Conservation (phyloP, 1,140 invertebrate genomes). For the Saccostrea cuccullata region DNA sequence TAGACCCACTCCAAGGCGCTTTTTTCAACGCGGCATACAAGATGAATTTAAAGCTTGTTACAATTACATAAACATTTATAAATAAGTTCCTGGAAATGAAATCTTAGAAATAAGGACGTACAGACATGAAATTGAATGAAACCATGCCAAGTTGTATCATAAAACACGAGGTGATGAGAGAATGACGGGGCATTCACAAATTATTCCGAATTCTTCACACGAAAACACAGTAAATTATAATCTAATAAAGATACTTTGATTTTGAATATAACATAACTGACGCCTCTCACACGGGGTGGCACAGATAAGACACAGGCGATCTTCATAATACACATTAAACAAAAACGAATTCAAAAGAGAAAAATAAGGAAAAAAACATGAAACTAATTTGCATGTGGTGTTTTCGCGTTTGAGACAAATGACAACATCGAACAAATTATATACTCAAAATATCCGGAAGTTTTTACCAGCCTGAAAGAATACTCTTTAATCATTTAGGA, state of each 20-base stretch:
- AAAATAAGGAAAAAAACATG: too few relatives aligned
- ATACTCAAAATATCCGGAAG: too few relatives aligned
- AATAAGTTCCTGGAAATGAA: constrained; percentile 25
- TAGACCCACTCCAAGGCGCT: constrained; percentile 2
- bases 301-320: too few relatives aligned
- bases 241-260: constrained; percentile 32
- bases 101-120: constrained; percentile 28
- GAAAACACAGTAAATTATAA: constrained; percentile 8
- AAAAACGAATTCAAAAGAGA: too few relatives aligned
- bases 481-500: too few relatives aligned
- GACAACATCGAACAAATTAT: too few relatives aligned
- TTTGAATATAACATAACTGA: neutral
- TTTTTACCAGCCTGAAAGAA: too few relatives aligned
- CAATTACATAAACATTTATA: constrained; percentile 33
- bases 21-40: neutral
- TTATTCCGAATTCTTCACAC: neutral
- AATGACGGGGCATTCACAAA: neutral
- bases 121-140: neutral
- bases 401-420: too few relatives aligned
- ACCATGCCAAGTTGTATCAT: constrained; percentile 23
- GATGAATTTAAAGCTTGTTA: constrained; percentile 31
- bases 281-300: neutral
- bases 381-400: too few relatives aligned
- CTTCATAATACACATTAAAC: too few relatives aligned
- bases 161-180: neutral